A percentile compares a stretch with the other conserved stretches of the same genome.
phyloP scores from a whole-genome alignment of 30 jellyfish, hydroid and myxozoan genomes.

The Chrysaora quinquecirrha region DNA sequence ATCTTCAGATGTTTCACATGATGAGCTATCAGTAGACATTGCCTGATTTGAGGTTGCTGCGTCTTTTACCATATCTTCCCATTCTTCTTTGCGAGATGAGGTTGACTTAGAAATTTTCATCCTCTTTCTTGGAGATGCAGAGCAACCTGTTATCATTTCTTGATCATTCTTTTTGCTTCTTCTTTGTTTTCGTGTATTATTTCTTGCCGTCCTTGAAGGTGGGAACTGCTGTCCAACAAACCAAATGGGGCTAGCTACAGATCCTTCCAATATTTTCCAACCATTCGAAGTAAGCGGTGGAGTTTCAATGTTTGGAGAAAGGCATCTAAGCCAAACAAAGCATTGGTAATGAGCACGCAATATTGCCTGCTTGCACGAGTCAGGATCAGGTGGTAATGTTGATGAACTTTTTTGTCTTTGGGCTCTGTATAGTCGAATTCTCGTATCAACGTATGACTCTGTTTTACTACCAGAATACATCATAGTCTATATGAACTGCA shows the following conservation, averaged over 20 bases:
- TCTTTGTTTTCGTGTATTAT: too few species aligned
- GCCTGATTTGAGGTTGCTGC: background rate
- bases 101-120: background rate
- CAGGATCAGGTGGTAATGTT: background rate
- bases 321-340: background rate
- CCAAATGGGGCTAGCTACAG: background rate
- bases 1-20: background rate
- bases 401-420: background rate
- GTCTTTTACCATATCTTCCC: background rate
- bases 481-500: background rate
- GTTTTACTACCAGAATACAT: background rate
- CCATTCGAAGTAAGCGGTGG: background rate
- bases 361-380: background rate
- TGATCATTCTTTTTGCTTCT: background rate
- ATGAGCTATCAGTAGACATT: background rate
- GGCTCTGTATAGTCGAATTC: background rate
- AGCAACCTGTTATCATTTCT: background rate
- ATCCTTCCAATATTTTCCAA: background rate
- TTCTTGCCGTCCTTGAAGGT: too few species aligned
- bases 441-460: background rate
- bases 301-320: background rate
- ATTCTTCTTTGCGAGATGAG: background rate
- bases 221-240: background rate
- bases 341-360: background rate
- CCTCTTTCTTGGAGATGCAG: background rate